Base-by-base conservation (phyloP, 2,797 vertebrate species). In the Hippoglossus hippoglossus region DNA sequence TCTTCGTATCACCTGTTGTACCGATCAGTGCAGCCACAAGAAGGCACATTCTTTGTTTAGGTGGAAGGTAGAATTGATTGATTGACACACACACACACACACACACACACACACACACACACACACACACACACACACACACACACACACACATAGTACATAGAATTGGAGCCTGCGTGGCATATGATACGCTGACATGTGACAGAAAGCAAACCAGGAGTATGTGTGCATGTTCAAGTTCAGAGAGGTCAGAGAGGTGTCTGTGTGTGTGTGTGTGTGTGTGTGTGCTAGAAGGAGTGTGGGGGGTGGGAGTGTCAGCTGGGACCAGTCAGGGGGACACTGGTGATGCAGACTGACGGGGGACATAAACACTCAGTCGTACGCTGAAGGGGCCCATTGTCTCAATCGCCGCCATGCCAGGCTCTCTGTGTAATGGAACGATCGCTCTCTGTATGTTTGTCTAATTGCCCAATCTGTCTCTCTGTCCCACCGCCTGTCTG, bases 251-350 rank as follows among this genome's bases (percentile, higher is more conserved):
- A 72, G 46, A 22, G 64, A 58, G 18, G 25, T 76, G 79, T 61
- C n/a, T 67, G 65, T 34, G 69, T 46, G 51, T 54, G 57, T 56
- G 28, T 46, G 51, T 69, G 71, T 61, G 36, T 67, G 54, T 57
- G 69, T 81, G 46, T 61, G 71, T 31, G 28, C 28, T 8, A 31
- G 34, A 52, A 57, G 26, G 62, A 16, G 50, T 46, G 41, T 26
- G 53, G 28, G 54, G 61, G 39, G 59, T 47, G 15, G 52, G 66
- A 73, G 39, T 25, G 75, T 92, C 88, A 93, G 88, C 88, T 93
- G 93, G 88, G 89, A 94, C 85, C 82, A 91, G 91, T 94, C 91
- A 93, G 82, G 78, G 87, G 86, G 91, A 92, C 92, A 91, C 81
- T 90, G 85, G 83, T 91, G 90, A 90, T 92, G 88, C 82, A 90